Percentiles rank a stretch among this genome's conserved stretches.
Conservation (phyloP, 2,797 vertebrate genomes). For the Taeniopygia guttata region DNA sequence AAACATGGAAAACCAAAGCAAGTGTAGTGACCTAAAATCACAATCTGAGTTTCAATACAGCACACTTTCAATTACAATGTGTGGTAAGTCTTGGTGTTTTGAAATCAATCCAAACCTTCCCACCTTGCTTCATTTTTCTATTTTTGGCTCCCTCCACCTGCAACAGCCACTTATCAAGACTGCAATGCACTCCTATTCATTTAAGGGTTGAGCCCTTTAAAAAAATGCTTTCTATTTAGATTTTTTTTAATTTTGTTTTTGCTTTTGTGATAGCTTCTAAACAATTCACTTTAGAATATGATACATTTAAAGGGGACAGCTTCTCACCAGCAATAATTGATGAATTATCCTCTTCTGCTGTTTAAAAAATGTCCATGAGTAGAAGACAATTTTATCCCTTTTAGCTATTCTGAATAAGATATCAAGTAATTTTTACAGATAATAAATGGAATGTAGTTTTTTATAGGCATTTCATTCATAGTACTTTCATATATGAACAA, state of each 20-base stretch:
- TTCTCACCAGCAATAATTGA: neutral
- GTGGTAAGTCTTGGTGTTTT: neutral
- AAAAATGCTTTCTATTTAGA: neutral
- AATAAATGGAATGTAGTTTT: neutral
- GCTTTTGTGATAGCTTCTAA: neutral
- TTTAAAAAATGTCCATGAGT: neutral
- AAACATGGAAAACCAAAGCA: neutral
- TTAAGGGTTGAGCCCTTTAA: neutral
- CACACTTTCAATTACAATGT: neutral
- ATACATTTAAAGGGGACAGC: neutral
- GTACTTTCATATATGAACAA: neutral
- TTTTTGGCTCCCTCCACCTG: neutral
- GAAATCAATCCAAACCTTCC: neutral
- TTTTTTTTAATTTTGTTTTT: neutral
- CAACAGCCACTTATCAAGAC: neutral
- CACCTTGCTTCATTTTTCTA: neutral
- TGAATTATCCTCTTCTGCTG: neutral
- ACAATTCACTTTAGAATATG: neutral
- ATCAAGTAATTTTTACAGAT: neutral
- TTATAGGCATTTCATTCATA: neutral
- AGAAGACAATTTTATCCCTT: neutral
- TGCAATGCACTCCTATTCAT: neutral
- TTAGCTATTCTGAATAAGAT: neutral
- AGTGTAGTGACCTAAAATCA: slow-evolving; percentile 8
- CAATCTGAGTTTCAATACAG: neutral